phyloP scores from a whole-genome alignment of 2,113 vertebrate species.

The Indicator indicator region DNA sequence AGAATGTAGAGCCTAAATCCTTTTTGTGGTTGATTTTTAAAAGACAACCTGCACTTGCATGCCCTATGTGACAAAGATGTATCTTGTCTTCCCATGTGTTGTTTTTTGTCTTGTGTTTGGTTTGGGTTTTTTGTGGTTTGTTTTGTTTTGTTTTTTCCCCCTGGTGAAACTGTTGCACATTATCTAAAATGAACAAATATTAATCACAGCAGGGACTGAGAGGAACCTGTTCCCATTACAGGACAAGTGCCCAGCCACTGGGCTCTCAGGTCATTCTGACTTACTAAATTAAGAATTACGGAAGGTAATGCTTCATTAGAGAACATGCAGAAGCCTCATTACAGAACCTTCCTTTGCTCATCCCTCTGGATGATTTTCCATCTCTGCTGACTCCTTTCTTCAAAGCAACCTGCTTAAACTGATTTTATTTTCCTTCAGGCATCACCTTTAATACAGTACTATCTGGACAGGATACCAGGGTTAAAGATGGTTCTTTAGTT shows the following conservation, averaged over 20 bases:
- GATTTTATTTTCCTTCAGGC: neutral
- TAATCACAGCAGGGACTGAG: neutral
- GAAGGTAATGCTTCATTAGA: constrained; percentile 10
- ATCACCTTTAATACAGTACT: neutral
- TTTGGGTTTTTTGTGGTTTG: too few relatives aligned
- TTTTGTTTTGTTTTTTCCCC: neutral
- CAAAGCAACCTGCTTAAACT: neutral
- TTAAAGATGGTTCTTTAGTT: neutral
- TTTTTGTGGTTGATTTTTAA: neutral
- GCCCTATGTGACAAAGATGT: neutral
- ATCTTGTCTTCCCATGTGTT: neutral
- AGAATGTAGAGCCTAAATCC: neutral
- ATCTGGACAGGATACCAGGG: neutral
- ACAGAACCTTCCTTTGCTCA: neutral
- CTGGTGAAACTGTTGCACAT: neutral
- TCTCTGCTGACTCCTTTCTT: neutral
- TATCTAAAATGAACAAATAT: neutral
- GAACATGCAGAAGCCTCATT: neutral
- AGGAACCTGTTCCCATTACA: neutral
- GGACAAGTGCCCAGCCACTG: neutral
- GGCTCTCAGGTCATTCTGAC: neutral
- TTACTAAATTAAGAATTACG: constrained; percentile 3
- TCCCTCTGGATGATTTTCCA: neutral
- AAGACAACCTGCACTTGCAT: neutral
- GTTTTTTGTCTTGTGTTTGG: neutral